phyloP scores from a whole-genome alignment of 2,113 vertebrate species.

The Ia io region DNA sequence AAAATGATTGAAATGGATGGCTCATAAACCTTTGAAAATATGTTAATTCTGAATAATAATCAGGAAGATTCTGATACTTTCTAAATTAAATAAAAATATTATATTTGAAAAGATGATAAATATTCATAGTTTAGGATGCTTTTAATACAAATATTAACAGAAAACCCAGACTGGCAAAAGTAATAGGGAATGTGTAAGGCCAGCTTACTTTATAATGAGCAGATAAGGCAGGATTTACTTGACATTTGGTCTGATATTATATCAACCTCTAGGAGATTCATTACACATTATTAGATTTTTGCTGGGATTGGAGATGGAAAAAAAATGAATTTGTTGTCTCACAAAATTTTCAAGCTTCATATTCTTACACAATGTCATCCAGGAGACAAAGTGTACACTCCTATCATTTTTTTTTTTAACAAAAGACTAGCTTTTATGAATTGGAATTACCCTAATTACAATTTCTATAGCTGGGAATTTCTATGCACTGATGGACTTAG shows the following conservation, averaged over 20 bases:
- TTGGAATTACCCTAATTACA: not conserved
- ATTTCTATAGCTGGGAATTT: not conserved
- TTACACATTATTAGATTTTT: not conserved
- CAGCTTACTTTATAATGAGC: not conserved
- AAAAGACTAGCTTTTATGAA: not conserved
- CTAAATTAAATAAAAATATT: not conserved
- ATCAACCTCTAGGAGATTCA: not conserved
- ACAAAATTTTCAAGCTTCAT: not conserved
- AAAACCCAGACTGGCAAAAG: not conserved
- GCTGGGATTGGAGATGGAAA: not conserved
- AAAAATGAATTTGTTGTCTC: not conserved
- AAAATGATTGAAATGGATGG: not conserved
- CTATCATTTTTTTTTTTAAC: not conserved
- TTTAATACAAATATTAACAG: not conserved
- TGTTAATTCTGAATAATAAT: not conserved
- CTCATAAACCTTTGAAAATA: not conserved
- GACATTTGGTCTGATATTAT: not conserved
- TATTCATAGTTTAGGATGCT: not conserved
- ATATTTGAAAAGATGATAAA: not conserved
- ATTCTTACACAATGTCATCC: not conserved
- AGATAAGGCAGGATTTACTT: not conserved
- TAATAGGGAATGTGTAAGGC: not conserved
- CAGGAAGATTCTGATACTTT: not conserved
- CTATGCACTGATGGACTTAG: no score
- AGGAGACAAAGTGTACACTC: not conserved